Conservation (phyloP, 1,140 invertebrate genomes). For the Hestina assimilis region DNA sequence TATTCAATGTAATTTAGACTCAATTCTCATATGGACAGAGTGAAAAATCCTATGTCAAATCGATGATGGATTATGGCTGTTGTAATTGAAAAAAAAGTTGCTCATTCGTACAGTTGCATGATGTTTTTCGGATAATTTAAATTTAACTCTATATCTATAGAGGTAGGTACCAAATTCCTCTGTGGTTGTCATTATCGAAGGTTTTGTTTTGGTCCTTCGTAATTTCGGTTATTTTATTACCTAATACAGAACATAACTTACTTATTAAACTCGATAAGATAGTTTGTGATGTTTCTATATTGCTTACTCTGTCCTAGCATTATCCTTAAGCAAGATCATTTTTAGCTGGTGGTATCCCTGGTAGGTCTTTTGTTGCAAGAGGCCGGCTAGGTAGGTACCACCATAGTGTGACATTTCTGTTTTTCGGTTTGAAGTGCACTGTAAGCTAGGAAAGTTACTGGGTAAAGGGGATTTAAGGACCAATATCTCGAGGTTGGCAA, state of each 20-base stretch:
- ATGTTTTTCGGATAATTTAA: slow-evolving; percentile 32
- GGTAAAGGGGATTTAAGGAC: too few species aligned
- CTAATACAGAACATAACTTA: slow-evolving; percentile 42
- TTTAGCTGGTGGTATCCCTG: too few species aligned
- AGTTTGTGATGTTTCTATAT: neutral
- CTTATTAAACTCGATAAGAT: slow-evolving; percentile 24
- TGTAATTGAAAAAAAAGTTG: slow-evolving; percentile 72
- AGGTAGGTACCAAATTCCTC: slow-evolving; percentile 34
- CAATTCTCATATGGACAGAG: slow-evolving; percentile 1
- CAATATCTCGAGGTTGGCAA: too few species aligned
- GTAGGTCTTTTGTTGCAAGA: too few species aligned
- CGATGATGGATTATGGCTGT: slow-evolving; percentile 58
- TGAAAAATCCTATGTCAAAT: slow-evolving; percentile 9
- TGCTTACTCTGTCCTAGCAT: too few species aligned
- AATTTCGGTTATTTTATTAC: slow-evolving; percentile 70
- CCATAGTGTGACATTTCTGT: too few species aligned
- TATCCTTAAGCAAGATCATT: too few species aligned
- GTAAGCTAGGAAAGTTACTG: too few species aligned
- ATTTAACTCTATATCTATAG: slow-evolving; percentile 35
- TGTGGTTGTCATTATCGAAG: slow-evolving; percentile 29
- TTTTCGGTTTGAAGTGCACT: too few species aligned
- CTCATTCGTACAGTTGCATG: slow-evolving; percentile 68
- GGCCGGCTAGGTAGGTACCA: too few species aligned
- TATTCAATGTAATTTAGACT: slow-evolving; percentile 30
- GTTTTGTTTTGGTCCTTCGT: slow-evolving; percentile 66